Evolutionary conservation across 2,888 invertebrate genomes (phyloP), one percentile per base, ranked within the genome.

Genomic region (Rotaria socialis): DNA sequence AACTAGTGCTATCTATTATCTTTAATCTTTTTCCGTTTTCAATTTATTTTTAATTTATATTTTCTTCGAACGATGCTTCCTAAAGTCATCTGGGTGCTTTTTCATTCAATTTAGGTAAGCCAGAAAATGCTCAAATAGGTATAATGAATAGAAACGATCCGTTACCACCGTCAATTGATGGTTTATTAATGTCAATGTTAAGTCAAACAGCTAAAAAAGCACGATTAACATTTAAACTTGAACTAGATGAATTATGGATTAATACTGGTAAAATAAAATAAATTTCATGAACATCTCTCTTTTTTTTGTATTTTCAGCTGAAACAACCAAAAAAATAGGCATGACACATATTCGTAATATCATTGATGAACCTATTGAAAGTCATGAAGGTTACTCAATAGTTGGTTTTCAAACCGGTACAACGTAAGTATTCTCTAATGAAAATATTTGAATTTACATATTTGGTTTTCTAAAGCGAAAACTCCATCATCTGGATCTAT

Each of bases 201-300:
- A 96, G 96, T 91, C 95, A 95, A 90, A 93, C 94, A 87, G 95
- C 96, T 27, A 95, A 95, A 8, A 96, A 96, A 93, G 95, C 96
- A 86, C 93, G 96, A 89, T 93, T 96, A 87, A 96, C 96, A 84
- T 96, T 96, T 91, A 96, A 96, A 93, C 93, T 96, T 89, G 96
- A 96, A 90, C 93, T 94, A 88, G 96, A 96, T 90, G 95, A 96
- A 91, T 92, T 96, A 27, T 96, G 96, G 96, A 94, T 96, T 84
- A 95, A 96, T 87, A 96, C 96, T 92, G 92, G 92, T 92, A 87
- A 85, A 87, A 47, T 35, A 11, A 27, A 5, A 27, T n/a, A 47
- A 27, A 35, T 55, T 55, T 4, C 16, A 1, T 55, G 50, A 8
- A 50, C 14, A 50, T 50, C 10, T 50, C 8, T 50, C 14, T 14